Conservation (phyloP, 2,113 vertebrate genomes). For the Pionites leucogaster region DNA sequence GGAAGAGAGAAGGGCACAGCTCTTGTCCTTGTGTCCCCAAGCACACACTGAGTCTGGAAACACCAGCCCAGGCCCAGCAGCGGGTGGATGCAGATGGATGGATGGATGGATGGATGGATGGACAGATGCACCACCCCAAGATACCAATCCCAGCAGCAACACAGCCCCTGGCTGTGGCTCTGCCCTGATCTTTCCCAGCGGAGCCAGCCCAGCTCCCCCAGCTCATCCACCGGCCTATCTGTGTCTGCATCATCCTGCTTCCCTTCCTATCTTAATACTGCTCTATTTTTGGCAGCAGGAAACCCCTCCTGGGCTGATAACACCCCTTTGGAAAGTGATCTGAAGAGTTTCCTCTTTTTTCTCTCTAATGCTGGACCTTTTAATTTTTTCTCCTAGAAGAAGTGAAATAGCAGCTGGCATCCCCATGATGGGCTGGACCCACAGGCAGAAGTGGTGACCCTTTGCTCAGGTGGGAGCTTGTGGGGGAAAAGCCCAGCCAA, state of each 20-base stretch:
- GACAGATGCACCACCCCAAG: accelerated
- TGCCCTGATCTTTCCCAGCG: not conserved
- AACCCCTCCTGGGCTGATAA: constrained; percentile 49
- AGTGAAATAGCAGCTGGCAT: not conserved
- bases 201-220: not conserved
- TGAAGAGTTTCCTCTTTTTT: not conserved
- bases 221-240: not conserved
- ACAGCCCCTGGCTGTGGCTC: not conserved
- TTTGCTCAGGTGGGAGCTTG: not conserved
- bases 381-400: accelerated
- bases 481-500: accelerated
- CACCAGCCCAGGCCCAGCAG: not conserved
- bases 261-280: not conserved
- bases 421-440: accelerated
- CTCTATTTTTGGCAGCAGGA: constrained; percentile 47
- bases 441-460: accelerated
- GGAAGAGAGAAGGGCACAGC: not conserved
- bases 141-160: not conserved
- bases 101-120: not conserved
- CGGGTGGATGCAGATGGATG: accelerated
- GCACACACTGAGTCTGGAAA: not conserved
- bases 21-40: not conserved
- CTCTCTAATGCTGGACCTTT: not conserved
- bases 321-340: not conserved
- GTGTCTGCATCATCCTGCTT: not conserved